Conservation (phyloP, 2,888 invertebrate genomes). For the Leptothorax acervorum region DNA sequence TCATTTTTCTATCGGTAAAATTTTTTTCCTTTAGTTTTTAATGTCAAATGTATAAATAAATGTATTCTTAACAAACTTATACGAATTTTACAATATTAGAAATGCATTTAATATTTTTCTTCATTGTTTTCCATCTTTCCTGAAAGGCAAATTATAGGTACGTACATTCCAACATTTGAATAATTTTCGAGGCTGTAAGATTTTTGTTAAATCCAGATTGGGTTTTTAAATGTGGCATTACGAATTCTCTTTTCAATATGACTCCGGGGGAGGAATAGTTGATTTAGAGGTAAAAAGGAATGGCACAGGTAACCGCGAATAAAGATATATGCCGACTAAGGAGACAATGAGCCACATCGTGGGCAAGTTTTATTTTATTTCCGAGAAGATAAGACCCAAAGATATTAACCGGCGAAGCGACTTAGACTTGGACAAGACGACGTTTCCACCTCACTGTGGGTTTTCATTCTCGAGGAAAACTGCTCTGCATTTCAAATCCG, state of each 20-base stretch:
- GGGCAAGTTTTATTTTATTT: conserved; percentile 49
- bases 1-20: not conserved
- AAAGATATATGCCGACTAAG: conserved; percentile 37
- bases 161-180: conserved; percentile 9
- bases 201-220: conserved; percentile 34
- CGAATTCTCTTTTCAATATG: conserved; percentile 28
- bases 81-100: not conserved
- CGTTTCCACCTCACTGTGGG: conserved; percentile 65
- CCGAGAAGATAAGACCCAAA: conserved; percentile 37
- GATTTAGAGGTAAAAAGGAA: conserved; percentile 24
- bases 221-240: conserved; percentile 28
- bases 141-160: conserved; percentile 9
- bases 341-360: conserved; percentile 45
- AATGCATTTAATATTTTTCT: conserved; percentile 20
- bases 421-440: conserved; percentile 66
- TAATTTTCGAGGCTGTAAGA: conserved; percentile 14
- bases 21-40: not conserved
- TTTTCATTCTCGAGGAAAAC: conserved; percentile 65
- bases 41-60: not conserved
- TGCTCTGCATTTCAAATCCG: conserved; percentile 74
- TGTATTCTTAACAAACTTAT: not conserved
- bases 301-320: conserved; percentile 18
- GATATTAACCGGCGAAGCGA: conserved; percentile 50
- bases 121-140: not conserved
- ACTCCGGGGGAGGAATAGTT: conserved; percentile 1